Base-by-base conservation (phyloP, 2,797 vertebrate species). In the Rhinatrema bivittatum region DNA sequence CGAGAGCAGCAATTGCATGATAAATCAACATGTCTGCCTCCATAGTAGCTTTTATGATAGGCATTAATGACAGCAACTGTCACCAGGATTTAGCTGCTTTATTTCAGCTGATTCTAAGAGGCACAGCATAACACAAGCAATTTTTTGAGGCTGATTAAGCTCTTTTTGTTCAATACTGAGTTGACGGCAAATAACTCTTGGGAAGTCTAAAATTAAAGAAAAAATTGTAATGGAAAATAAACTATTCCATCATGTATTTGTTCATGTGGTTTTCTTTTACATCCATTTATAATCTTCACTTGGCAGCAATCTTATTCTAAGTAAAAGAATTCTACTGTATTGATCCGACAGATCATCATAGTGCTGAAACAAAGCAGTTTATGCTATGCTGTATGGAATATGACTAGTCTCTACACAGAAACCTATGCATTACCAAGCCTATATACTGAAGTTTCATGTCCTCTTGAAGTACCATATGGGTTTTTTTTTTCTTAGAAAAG, bases 11-110 rank as follows among this genome's bases (percentile, higher is more conserved):
- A 47, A 45, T n/a, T 20, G 30, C 24, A 20, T 39, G 48, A 68
- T 74, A 76, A 81, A 75, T 76, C 74, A 75, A 51, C 14, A 2
- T 42, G 54, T 58, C 56, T 56, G 41, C 51, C 54, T 73, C 46
- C 39, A 60, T 58, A 34, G 62, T 36, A 40, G 53, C 36, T 70
- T 79, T 81, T 79, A 76, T 70, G 67, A 61, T 46, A 40, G 16
- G 36, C 57, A 42, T 70, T 72, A 73, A 66, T 56, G 65, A 70
- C 5, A 30, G 62, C 3, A 40, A 54, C 68, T 73, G 67, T 66
- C 68, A 50, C 45, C 49, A 52, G 66, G 67, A 68, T 66, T 60
- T 36, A 46, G 67, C 50, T 55, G 60, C 61, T 72, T 76, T 73
- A 74, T 73, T 78, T 74, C 46, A 71, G 47, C 54, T 39, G 36